Conservation (phyloP, 2,113 vertebrate genomes). For the Seriola rivoliana region DNA sequence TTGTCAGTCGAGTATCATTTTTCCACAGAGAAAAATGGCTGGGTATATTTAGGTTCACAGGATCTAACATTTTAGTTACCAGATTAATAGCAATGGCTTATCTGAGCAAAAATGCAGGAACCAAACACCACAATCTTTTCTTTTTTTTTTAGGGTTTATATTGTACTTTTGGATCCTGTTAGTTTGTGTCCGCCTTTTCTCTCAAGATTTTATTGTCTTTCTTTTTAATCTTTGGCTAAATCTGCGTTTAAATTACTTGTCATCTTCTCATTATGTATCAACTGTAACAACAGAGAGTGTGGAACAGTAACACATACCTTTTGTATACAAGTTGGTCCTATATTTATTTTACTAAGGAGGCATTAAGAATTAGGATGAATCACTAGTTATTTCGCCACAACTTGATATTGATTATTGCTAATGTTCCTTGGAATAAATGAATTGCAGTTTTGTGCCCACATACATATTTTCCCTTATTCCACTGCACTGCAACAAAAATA, state of each 20-base stretch:
- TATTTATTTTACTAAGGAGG: background rate
- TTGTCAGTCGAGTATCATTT: conserved; percentile 2
- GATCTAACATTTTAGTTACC: background rate
- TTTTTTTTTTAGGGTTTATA: background rate
- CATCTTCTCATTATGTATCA: background rate
- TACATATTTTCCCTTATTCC: background rate
- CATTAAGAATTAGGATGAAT: background rate
- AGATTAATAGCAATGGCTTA: background rate
- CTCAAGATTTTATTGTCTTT: background rate
- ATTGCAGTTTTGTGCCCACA: background rate
- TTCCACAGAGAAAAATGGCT: background rate
- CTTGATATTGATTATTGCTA: background rate
- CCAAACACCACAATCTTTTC: background rate
- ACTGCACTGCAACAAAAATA: background rate
- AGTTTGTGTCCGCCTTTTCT: background rate
- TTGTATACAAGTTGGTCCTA: background rate
- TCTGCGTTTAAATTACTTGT: background rate
- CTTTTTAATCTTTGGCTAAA: background rate
- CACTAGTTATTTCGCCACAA: too few species aligned
- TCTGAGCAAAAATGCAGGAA: background rate
- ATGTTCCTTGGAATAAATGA: background rate
- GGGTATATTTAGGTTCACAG: background rate
- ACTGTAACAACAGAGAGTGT: background rate
- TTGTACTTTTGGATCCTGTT: background rate
- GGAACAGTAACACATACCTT: too few species aligned